Percentiles rank a stretch among this genome's conserved stretches.
phyloP scores from a whole-genome alignment of 1,140 invertebrate genomes.

The Drosophila subpulchrella region DNA sequence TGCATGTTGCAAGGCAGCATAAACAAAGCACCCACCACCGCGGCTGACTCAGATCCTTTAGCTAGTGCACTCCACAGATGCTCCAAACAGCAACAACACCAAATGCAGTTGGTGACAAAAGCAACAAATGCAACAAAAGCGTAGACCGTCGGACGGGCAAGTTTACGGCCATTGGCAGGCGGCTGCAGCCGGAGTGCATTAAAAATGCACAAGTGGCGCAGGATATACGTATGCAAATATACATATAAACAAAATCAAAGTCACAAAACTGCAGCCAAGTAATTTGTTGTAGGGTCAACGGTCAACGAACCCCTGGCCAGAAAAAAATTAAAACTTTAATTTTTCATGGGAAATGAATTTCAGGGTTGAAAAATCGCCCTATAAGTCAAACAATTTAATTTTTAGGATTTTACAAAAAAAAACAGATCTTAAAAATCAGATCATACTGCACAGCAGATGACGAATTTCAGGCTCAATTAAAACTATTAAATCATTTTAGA shows the following conservation, averaged over 20 bases:
- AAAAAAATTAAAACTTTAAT: background rate
- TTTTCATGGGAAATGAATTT: background rate
- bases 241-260: slow-evolving; percentile 62
- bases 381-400: no score
- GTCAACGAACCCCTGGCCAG: slow-evolving; percentile 60
- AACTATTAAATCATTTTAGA: no score
- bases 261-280: slow-evolving; percentile 61
- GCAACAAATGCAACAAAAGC: slow-evolving; percentile 56
- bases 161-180: slow-evolving; percentile 65
- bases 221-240: slow-evolving; percentile 38
- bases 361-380: background rate
- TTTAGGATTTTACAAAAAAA: no score
- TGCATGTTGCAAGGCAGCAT: slow-evolving; percentile 43
- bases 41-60: slow-evolving; percentile 26
- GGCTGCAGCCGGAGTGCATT: slow-evolving; percentile 55
- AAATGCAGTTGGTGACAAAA: slow-evolving; percentile 49
- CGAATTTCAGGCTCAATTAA: no score
- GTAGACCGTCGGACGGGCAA: slow-evolving; percentile 34
- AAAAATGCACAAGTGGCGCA: slow-evolving; percentile 71
- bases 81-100: slow-evolving; percentile 25
- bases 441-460: no score
- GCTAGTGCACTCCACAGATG: slow-evolving; percentile 67
- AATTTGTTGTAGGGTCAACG: slow-evolving; percentile 63
- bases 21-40: slow-evolving; percentile 46
- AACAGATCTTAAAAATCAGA: no score